Evolutionary conservation across 2,888 invertebrate genomes (phyloP).

Genomic region (Zhuqinia jingwanae): DNA sequence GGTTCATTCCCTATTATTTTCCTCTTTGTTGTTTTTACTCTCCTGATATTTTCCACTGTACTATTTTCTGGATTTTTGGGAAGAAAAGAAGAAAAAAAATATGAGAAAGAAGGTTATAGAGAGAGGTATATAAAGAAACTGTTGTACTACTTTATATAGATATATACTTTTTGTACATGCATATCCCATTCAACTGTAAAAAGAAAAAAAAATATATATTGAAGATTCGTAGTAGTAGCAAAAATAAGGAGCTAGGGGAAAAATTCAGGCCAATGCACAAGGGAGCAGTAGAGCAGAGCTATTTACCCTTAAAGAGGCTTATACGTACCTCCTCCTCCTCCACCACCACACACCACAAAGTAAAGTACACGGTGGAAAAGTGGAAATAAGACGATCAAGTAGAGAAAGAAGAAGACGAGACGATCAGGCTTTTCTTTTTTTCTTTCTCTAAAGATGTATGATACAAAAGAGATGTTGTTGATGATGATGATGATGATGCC

Average conservation of each 20-base stretch:
- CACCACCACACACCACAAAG: neutral
- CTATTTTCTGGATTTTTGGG: neutral
- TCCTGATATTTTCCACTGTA: no score
- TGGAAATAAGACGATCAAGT: neutral
- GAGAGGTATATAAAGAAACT: neutral
- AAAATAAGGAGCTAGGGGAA: conserved; percentile 59
- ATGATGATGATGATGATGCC: conserved; percentile 51
- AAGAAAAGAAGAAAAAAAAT: neutral
- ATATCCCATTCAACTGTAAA: neutral
- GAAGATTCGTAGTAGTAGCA: conserved; percentile 9
- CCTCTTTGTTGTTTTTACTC: conserved; percentile 37
- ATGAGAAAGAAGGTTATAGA: neutral
- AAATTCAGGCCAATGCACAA: conserved; percentile 65
- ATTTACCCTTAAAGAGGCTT: conserved; percentile 69
- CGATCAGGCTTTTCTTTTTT: conserved; percentile 48
- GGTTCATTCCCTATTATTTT: conserved; percentile 24
- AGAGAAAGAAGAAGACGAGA: neutral
- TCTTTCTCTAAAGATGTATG: conserved; percentile 21
- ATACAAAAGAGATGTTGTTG: neutral
- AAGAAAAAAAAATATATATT: conserved; percentile 29
- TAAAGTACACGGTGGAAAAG: conserved; percentile 38
- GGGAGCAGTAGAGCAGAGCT: conserved; percentile 68
- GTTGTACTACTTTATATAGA: neutral
- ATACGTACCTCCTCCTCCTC: neutral
- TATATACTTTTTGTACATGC: neutral